Conservation (phyloP, 1,140 invertebrate species). For the Oreohelix idahoensis region DNA sequence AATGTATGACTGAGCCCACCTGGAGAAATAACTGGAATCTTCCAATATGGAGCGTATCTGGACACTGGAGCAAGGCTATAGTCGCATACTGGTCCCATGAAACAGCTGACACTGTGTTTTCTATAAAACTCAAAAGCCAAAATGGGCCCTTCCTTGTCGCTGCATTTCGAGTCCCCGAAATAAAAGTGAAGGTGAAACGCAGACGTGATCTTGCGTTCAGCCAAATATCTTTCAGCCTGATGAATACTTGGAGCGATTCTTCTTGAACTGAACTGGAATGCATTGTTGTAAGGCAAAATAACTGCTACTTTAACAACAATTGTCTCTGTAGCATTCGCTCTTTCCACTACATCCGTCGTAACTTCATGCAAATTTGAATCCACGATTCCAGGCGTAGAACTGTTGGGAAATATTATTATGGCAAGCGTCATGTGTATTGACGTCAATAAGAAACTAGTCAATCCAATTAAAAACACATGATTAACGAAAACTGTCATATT, state of each 20-base stretch:
- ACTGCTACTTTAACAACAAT: slow-evolving; percentile 34
- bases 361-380: neutral
- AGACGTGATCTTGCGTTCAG: slow-evolving; percentile 21
- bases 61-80: slow-evolving; percentile 92
- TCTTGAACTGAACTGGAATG: slow-evolving; percentile 45
- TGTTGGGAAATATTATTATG: neutral
- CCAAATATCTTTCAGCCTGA: slow-evolving; percentile 43
- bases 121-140: slow-evolving; percentile 41
- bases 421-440: neutral
- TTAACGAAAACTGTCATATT: too few relatives aligned
- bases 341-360: neutral
- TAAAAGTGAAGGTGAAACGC: slow-evolving; percentile 48
- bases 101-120: slow-evolving; percentile 79
- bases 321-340: neutral
- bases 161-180: slow-evolving; percentile 44
- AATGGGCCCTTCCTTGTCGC: slow-evolving; percentile 46
- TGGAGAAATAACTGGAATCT: slow-evolving; percentile 88
- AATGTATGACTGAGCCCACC: slow-evolving; percentile 88
- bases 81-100: slow-evolving; percentile 91
- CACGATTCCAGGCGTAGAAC: neutral
- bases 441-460: too few relatives aligned
- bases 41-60: slow-evolving; percentile 88
- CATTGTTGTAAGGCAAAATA: slow-evolving; percentile 22
- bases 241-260: slow-evolving; percentile 52
- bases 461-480: too few relatives aligned